Evolutionary conservation across 1,140 invertebrate genomes (phyloP).

Genomic region (Zaprionus kolodkinae): DNA sequence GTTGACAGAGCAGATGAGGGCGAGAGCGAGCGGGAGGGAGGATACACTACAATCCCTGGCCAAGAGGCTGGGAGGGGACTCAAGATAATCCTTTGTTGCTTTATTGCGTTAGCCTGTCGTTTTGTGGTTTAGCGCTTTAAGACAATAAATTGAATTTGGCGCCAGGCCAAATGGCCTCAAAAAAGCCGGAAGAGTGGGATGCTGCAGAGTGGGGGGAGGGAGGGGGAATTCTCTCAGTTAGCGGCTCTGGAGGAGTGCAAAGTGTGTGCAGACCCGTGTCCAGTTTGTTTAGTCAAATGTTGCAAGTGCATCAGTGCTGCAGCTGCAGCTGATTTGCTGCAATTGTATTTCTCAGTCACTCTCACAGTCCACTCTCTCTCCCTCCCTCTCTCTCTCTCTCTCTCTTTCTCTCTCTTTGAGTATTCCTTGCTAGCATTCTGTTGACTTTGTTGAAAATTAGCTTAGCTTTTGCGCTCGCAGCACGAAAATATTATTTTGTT

Average conservation of each 20-base stretch:
- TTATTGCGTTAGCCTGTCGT: constrained; percentile 68
- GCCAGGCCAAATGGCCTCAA: constrained; percentile 49
- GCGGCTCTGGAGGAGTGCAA: not conserved
- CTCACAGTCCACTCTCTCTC: not conserved
- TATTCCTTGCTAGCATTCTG: constrained; percentile 14
- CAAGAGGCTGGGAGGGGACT: constrained; percentile 1
- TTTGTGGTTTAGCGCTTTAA: constrained; percentile 70
- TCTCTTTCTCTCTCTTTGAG: constrained; percentile 8
- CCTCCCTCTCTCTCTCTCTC: not conserved
- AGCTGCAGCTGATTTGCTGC: constrained; percentile 60
- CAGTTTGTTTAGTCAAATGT: constrained; percentile 71
- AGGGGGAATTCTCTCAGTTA: not conserved
- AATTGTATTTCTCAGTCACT: constrained; percentile 43
- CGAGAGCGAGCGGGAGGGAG: not conserved
- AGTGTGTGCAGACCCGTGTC: constrained; percentile 22
- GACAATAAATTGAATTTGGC: constrained; percentile 77
- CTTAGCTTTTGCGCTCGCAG: constrained; percentile 45
- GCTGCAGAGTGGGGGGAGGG: no score
- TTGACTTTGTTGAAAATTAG: constrained; percentile 61
- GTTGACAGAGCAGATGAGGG: constrained; percentile 25
- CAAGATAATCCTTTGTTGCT: constrained; percentile 74
- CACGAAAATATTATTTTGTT: constrained; percentile 51
- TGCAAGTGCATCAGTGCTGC: constrained; percentile 9
- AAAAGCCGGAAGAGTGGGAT: not conserved
- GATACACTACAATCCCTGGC: not conserved